Base-by-base conservation (phyloP, 2,888 invertebrate genomes). In the Scaptomyza polygonia region DNA sequence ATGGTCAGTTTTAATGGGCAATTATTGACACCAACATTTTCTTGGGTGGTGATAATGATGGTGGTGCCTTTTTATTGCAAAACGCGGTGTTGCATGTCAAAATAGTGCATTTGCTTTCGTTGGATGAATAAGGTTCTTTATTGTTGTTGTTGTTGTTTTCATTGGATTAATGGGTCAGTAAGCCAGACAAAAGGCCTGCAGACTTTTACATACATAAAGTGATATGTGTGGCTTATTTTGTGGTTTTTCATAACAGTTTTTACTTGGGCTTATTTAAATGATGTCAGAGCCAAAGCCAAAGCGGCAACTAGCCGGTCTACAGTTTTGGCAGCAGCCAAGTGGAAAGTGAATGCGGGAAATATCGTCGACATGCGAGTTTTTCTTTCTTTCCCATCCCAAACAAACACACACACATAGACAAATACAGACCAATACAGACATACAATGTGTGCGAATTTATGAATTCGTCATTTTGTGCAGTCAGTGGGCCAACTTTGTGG, bases 301-400 rank as follows among this genome's bases (percentile, higher is more conserved):
- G 40, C 39, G 5, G 16, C 11, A 36, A 14, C 27, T 36, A 40
- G 68, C 61, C 65, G 53, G 61, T 54, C 62, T 49, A 66, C 67
- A 61, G 42, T 49, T 63, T 40, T 56, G 56, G 51, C 56, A 49
- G 67, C 86, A 88, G 67, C 86, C 84, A 88, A 45, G 88, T 86
- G 89, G 88, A 86, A 86, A 86, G 88, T 86, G 89, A 86, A 86
- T 86, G 89, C 89, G 89, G 89, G 88, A 86, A 88, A 86, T 86
- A 74, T 75, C 71, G 64, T 59, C 61, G 67, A 76, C 76, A 88
- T 86, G 78, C 76, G 66, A 72, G 77, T 79, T 73, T 86, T 83
- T 75, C 69, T 67, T 81, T 84, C 66, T 86, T 87, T 75, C 69
- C 67, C 64, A 42, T 70, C 66, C 66, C 51, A 48, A 45, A 42